Base-by-base conservation (phyloP, 2,888 invertebrate genomes). In the Brachypalpus laphriformis region DNA sequence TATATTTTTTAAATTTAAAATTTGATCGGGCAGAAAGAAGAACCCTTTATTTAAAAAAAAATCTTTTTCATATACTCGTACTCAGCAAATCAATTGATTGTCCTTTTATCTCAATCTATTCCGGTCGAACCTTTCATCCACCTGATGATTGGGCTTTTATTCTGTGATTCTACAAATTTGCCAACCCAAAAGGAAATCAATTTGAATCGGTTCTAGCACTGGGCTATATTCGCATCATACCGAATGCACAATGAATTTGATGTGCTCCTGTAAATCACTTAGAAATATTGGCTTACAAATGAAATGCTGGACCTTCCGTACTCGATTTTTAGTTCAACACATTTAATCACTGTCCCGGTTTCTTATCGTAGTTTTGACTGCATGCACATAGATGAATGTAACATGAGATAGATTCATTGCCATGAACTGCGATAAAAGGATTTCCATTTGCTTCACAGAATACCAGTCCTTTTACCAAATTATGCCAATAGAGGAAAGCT, bases 381-480 rank as follows among this genome's bases (percentile, higher is more conserved):
- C 11, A 25, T 14, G 22, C n/a, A 22, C 14, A 7, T n/a, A 49
- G 16, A 28, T 54, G 3, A 14, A 54, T 2, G 14, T 8, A 14
- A n/a, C 28, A 28, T 54, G 16, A 54, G n/a, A 3, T 14, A n/a
- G 7, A 54, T 61, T 72, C 51, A 51, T 61, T 49, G 28, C 16
- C 72, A 47, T 49, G 6, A 16, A 25, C 25, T 4, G 16, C 28
- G 9, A 72, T 49, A 51, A 51, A 40, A 40, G 72, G 61, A 61
- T 61, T 74, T 34, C 51, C 72, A 61, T 72, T 72, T 61, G 51
- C 61, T 40, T 57, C 51, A 34, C 25, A 59, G 47, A 47, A 71
- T 47, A 57, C 45, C 45, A 71, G 57, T 1, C 47, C 34, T 45
- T 57, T 71, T 71, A 57, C 51, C 51, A 40, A 75, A 57, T 45